Evolutionary conservation across 2,113 vertebrate species (phyloP), one percentile per base, ranked within the genome.

Genomic region (Vimba vimba): DNA sequence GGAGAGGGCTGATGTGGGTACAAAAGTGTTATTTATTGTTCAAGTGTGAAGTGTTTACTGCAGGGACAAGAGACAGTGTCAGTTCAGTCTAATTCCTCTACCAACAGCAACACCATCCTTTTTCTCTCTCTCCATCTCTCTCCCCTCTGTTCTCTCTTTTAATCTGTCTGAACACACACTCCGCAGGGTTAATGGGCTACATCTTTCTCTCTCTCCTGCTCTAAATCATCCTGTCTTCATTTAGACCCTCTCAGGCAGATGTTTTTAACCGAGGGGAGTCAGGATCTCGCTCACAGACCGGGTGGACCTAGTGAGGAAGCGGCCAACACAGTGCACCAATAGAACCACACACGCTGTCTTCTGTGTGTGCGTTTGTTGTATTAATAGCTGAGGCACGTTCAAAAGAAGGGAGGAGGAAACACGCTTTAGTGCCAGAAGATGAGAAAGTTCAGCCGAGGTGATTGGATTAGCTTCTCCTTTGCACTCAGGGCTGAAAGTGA

Each of bases 401-500:
- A 36, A 52, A 59, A 69, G 68, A 79, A 76, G 85, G n/a, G 36
- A 83, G 76, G 9, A 76, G 62, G 62, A 84, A 84, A 87, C 21
- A 47, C 62, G 43, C 59, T 52, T 85, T 79, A 71, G n/a, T 80
- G 82, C 59, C 47, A 11, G 82, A 84, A 86, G 85, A 86, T 88
- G 60, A 86, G 45, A 86, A 81, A 84, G 85, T 86, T 84, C 86
- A 81, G 82, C 25, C 17, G 15, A 64, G 73, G 50, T 88, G 75
- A 84, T 88, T 88, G 82, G 81, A 88, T 88, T 84, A 88, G 55
- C 55, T 83, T 83, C 75, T 71, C 50, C 39, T 84, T 71, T 78
- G 43, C 33, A 25, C 57, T 80, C 23, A 25, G 69, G 50, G 82
- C 60, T 25, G 59, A 52, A 55, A 80, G 82, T 74, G 7, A 74